phyloP scores from a whole-genome alignment of 2,113 vertebrate species.

The Scophthalmus maximus region DNA sequence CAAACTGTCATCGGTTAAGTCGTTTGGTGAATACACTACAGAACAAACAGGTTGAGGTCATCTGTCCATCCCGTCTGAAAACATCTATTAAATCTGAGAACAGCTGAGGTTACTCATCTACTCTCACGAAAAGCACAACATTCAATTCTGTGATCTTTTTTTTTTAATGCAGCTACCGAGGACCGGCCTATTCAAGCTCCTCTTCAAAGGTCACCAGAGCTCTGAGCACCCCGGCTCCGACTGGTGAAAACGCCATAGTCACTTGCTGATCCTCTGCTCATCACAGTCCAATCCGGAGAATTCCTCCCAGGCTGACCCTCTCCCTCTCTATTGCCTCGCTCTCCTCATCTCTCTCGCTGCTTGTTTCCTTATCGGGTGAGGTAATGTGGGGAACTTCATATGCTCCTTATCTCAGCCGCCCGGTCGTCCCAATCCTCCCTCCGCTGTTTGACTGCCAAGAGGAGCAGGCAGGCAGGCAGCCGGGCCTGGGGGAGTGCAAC shows the following conservation, averaged over 20 bases:
- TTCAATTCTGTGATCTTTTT: not conserved
- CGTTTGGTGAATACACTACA: not conserved
- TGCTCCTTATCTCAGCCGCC: slow-evolving; percentile 78
- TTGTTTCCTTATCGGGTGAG: slow-evolving; percentile 82
- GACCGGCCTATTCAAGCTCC: not conserved
- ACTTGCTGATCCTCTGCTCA: slow-evolving; percentile 13
- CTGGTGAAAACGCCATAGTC: not conserved
- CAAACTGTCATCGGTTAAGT: slow-evolving; percentile 1
- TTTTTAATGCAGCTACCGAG: not conserved
- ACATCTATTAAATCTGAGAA: slow-evolving; percentile 20
- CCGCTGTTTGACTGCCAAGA: slow-evolving; percentile 75
- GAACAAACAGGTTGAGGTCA: slow-evolving; percentile 26
- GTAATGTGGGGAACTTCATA: slow-evolving; percentile 83
- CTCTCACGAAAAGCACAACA: slow-evolving; percentile 1
- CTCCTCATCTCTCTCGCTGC: slow-evolving; percentile 45
- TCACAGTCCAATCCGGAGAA: slow-evolving; percentile 29
- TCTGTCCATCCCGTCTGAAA: slow-evolving; percentile 12
- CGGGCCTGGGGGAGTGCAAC: slow-evolving; percentile 71
- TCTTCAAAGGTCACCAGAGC: slow-evolving; percentile 16
- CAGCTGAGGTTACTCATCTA: slow-evolving; percentile 33
- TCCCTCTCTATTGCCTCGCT: slow-evolving; percentile 26
- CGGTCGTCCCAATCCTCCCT: slow-evolving; percentile 75
- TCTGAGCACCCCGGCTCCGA: slow-evolving; percentile 6
- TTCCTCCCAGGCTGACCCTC: slow-evolving; percentile 45
- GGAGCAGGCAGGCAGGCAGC: slow-evolving; percentile 69